A percentile compares a stretch with the other conserved stretches of the same genome.
phyloP scores from a whole-genome alignment of 30 jellyfish, hydroid and myxozoan genomes.

The Clytia hemisphaerica region DNA sequence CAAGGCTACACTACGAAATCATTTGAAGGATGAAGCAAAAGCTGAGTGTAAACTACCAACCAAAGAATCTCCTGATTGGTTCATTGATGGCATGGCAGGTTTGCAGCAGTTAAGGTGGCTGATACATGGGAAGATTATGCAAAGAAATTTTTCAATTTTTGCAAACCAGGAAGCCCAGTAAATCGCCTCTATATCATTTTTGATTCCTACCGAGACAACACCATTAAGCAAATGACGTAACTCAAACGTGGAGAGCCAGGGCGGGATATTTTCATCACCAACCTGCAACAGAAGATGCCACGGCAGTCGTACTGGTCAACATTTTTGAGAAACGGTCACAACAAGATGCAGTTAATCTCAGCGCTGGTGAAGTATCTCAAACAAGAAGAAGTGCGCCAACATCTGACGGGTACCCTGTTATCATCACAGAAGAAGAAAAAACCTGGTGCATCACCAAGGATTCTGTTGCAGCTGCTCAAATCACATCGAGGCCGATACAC shows the following conservation, averaged over 20 bases:
- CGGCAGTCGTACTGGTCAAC: not conserved
- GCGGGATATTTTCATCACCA: too few species aligned
- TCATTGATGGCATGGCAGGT: too few species aligned
- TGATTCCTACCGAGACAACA: too few species aligned
- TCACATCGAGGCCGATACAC: not conserved
- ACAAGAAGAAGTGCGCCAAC: not conserved
- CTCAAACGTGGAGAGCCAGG: too few species aligned
- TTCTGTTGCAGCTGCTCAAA: not conserved
- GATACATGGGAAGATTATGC: slow-evolving; percentile 38
- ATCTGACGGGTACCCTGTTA: not conserved
- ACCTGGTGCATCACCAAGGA: not conserved
- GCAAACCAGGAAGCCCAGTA: too few species aligned
- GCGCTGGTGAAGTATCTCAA: not conserved
- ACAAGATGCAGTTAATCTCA: not conserved
- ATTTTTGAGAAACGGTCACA: not conserved
- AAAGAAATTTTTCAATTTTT: too few species aligned
- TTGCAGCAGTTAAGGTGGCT: too few species aligned
- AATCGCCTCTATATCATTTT: too few species aligned
- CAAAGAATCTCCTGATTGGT: too few species aligned
- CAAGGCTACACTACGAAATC: slow-evolving; percentile 32
- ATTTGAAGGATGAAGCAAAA: slow-evolving; percentile 29
- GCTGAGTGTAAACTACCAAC: slow-evolving; percentile 34
- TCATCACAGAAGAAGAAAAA: not conserved
- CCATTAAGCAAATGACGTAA: too few species aligned
- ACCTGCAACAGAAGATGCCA: not conserved